Evolutionary conservation across 2,113 vertebrate genomes (phyloP).

Genomic region (Plecturocebus donacophilus): DNA sequence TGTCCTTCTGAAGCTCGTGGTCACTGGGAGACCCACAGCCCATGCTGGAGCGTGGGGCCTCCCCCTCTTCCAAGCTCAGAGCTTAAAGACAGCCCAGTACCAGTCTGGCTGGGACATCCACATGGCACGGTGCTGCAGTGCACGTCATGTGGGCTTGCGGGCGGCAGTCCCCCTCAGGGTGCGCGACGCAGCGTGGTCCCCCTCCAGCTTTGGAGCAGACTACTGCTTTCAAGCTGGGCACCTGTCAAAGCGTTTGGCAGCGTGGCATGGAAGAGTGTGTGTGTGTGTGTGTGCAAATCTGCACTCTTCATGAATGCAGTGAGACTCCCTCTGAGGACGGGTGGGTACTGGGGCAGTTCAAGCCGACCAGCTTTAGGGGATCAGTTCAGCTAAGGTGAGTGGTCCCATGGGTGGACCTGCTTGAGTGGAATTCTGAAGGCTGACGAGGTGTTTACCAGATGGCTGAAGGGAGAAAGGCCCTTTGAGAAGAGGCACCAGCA

Average conservation of each 20-base stretch:
- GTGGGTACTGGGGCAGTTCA: fast-evolving
- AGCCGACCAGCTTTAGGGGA: neutral
- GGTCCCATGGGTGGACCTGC: neutral
- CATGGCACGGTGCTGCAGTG: fast-evolving
- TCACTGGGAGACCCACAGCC: neutral
- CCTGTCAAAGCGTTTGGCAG: neutral
- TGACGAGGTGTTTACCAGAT: neutral
- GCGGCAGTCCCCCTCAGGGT: fast-evolving
- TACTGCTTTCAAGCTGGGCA: neutral
- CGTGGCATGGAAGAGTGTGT: fast-evolving
- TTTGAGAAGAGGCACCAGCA: too few species aligned
- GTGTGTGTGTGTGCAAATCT: neutral
- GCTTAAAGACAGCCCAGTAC: neutral
- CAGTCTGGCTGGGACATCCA: neutral
- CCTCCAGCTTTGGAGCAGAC: neutral
- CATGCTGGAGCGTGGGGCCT: fast-evolving
- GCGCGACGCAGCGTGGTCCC: fast-evolving
- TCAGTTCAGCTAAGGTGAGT: neutral
- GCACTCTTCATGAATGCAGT: fast-evolving
- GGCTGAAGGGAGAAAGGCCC: neutral
- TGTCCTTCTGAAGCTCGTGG: neutral
- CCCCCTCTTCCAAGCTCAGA: neutral
- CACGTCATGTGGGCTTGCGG: fast-evolving
- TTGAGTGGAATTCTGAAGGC: neutral
- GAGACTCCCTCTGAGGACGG: neutral